Percentiles rank a stretch among this genome's conserved stretches.
Evolutionary conservation across 2,113 vertebrate genomes (phyloP).

Genomic region (Cryptoleucopteryx plumbea): DNA sequence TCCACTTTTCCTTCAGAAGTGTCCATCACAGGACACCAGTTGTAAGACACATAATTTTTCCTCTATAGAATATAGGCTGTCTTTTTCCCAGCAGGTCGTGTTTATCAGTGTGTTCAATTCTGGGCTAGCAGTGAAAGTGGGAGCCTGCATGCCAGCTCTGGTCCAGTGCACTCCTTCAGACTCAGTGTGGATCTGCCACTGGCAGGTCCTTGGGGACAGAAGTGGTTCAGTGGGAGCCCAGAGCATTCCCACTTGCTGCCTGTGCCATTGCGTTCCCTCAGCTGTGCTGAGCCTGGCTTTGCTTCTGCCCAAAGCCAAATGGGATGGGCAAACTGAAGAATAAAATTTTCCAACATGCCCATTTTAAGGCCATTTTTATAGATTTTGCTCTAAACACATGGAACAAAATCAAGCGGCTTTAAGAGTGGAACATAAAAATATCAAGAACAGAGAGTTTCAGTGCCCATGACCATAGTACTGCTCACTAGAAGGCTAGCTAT

Average conservation of each 20-base stretch:
- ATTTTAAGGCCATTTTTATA: neutral
- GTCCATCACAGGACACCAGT: neutral
- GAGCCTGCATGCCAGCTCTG: neutral
- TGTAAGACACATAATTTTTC: neutral
- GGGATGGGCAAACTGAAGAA: neutral
- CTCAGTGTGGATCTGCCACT: accelerated
- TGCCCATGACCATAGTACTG: neutral
- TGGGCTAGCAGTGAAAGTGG: neutral
- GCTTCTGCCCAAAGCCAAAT: neutral
- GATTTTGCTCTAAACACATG: neutral
- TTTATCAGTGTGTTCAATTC: neutral
- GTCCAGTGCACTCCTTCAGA: neutral
- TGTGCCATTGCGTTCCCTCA: accelerated
- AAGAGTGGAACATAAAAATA: neutral
- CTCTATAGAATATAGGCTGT: neutral
- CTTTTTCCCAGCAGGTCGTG: neutral
- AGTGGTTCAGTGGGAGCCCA: neutral
- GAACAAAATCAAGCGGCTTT: neutral
- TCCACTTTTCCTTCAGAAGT: neutral
- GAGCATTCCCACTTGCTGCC: neutral
- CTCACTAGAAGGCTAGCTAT: neutral
- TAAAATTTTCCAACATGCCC: neutral
- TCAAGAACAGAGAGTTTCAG: neutral
- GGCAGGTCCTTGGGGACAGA: neutral
- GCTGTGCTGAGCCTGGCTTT: neutral